Evolutionary conservation across 2,113 vertebrate genomes (phyloP).

Genomic region (Periophthalmus modestus): DNA sequence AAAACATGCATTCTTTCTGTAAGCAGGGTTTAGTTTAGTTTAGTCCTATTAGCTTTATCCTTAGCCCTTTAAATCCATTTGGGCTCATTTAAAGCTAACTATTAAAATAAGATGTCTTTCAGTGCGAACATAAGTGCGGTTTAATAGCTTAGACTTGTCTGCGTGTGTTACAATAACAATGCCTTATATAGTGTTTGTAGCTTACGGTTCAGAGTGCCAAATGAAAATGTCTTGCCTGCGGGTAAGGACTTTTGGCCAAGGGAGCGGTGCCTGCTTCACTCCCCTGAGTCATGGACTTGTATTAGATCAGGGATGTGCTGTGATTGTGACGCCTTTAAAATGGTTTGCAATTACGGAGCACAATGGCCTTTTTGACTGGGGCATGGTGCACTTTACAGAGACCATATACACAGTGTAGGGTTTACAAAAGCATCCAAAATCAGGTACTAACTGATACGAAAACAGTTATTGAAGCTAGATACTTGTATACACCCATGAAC

Average conservation of each 20-base stretch:
- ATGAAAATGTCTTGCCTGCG: conserved; percentile 32
- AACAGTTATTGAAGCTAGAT: too few relatives aligned
- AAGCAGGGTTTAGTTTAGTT: too few relatives aligned
- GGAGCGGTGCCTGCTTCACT: conserved; percentile 50
- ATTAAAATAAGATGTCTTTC: conserved; percentile 37
- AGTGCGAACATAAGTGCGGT: conserved; percentile 43
- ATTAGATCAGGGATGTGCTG: conserved; percentile 29
- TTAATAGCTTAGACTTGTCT: conserved; percentile 38
- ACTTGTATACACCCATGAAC: too few relatives aligned
- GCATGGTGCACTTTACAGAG: conserved; percentile 16
- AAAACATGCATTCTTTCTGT: too few relatives aligned
- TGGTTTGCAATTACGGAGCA: conserved; percentile 17
- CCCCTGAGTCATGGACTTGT: conserved; percentile 46
- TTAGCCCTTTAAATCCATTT: too few relatives aligned
- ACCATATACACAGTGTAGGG: not conserved
- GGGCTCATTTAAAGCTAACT: conserved; percentile 26
- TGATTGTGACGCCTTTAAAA: conserved; percentile 16
- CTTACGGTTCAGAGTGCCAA: conserved; percentile 27
- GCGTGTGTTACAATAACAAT: conserved; percentile 44
- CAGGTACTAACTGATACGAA: too few relatives aligned
- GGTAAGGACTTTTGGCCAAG: conserved; percentile 32
- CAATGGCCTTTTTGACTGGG: conserved; percentile 9
- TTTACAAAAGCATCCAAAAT: not conserved
- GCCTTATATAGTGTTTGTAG: conserved; percentile 66
- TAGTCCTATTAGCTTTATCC: too few relatives aligned